phyloP scores from a whole-genome alignment of 2,113 vertebrate species.

The Alligator mississippiensis region DNA sequence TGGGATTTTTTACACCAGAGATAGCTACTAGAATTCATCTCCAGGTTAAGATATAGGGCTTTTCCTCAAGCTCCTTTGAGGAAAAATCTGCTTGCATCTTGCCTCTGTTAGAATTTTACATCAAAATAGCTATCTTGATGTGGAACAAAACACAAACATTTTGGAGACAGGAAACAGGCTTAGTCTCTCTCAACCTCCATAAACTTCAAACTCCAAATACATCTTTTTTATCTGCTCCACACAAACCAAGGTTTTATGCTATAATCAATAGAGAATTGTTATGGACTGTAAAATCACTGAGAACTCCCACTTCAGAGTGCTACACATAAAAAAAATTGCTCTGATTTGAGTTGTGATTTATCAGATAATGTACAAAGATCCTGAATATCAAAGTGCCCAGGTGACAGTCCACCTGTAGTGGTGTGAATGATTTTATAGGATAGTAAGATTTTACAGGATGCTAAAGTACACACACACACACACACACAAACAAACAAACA shows the following conservation, averaged over 20 bases:
- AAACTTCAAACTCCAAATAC: neutral
- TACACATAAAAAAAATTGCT: neutral
- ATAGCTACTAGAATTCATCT: neutral
- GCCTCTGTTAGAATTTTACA: conserved; percentile 7
- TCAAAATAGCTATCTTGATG: neutral
- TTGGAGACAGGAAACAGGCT: neutral
- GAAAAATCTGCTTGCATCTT: neutral
- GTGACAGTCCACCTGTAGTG: neutral
- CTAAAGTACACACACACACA: neutral
- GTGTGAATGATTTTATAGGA: neutral
- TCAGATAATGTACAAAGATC: no score
- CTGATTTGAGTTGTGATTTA: neutral
- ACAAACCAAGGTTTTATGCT: conserved; percentile 14
- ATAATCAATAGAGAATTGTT: neutral
- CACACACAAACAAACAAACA: neutral
- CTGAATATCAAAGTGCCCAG: no score
- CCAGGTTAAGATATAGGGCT: neutral
- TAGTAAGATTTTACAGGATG: neutral
- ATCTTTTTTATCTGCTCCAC: conserved; percentile 7
- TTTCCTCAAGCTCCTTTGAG: neutral
- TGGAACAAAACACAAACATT: neutral
- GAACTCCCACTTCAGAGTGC: no score
- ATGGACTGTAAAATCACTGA: neutral
- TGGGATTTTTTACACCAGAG: neutral
- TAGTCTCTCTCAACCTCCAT: conserved; percentile 37